Base-by-base conservation (phyloP, 2,113 vertebrate genomes). In the Aphyosemion australe region DNA sequence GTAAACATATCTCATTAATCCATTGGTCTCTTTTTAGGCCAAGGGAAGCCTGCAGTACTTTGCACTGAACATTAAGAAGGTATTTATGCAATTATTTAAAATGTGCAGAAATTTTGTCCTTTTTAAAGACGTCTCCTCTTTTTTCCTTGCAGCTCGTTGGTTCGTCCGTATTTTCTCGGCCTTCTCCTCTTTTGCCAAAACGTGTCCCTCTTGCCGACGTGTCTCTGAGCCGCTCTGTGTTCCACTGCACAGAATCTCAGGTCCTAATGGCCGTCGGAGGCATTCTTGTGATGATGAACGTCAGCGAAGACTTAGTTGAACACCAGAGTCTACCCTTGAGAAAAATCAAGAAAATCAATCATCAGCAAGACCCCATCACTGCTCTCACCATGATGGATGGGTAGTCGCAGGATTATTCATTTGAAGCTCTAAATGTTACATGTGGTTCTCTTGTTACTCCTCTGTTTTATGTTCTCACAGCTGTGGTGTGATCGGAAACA, bases 401-500 rank as follows among this genome's bases (percentile, higher is more conserved):
- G 97, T 98, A 65, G 5, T 6, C 21, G 4, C 16, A 55, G 15
- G 31, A 45, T 41, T 45, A 45, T 46, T 65, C 5, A 61, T 19
- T 37, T 8, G 5, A 43, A 45, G 16, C 43, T 20, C 12, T 42
- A 42, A 12, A 18, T 32, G 6, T 61, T 3, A 6, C 4, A 48
- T 51, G 5, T 32, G 53, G 39, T 63, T 54, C 37, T 49, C 46
- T 2, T 41, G 43, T 63, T 12, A 61, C 39, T 39, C 21, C 13
- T 26, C 47, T 79, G 12, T 52, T 47, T 1, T 78, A 50, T 69
- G 1, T 55, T 59, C 21, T 50, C 31, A 68, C 92, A 99, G 97
- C 60, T 94, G 73, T 42, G 74, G 97, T 0, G 91, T 96, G 26
- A 98, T 94, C 0, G 94, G 95, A 0, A 94, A 97, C 51, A 53